These are phyloP conservation scores for Herminia tarsipennalis DNA, from an alignment of 2,888 invertebrate genomes.

Conservation along the genomic window DNA sequence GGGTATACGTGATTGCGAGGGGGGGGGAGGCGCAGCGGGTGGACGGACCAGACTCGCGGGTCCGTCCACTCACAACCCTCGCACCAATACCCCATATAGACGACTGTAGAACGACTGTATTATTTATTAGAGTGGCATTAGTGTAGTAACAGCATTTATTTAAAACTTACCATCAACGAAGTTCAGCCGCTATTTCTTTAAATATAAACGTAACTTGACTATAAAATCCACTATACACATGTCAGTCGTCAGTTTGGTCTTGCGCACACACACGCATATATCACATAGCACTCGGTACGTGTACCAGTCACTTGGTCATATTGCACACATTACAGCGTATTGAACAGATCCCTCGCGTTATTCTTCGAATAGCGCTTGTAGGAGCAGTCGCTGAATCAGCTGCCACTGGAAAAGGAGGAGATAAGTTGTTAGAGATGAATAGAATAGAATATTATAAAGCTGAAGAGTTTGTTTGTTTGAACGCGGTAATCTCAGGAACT, in stretches of 20 bases:
- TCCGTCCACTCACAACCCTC: too few species aligned
- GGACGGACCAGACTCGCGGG: too few species aligned
- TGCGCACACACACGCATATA: conserved; percentile 48
- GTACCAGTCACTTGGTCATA: conserved; percentile 39
- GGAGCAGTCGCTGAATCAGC: conserved; percentile 85
- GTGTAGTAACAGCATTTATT: too few species aligned
- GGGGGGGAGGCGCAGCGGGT: too few species aligned
- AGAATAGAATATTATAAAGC: not conserved
- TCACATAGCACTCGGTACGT: conserved; percentile 52
- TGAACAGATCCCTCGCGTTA: conserved; percentile 80
- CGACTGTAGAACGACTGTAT: too few species aligned
- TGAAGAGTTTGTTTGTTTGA: too few species aligned
- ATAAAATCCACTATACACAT: conserved; percentile 26
- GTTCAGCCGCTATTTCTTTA: conserved; percentile 12
- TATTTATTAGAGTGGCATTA: too few species aligned
- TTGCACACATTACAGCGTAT: conserved; percentile 69
- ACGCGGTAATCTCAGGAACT: too few species aligned
- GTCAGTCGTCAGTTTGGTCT: conserved; percentile 42
- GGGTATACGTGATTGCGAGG: too few species aligned
- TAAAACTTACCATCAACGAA: conserved; percentile 22
- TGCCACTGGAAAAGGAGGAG: conserved; percentile 68
- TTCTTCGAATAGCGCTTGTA: conserved; percentile 81
- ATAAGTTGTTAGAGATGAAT: not conserved
- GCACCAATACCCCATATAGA: too few species aligned
- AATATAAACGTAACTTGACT: conserved; percentile 14